These are phyloP conservation scores for Limnothrissa miodon DNA, from an alignment of 2,113 vertebrate species.

Conservation along the genomic window DNA sequence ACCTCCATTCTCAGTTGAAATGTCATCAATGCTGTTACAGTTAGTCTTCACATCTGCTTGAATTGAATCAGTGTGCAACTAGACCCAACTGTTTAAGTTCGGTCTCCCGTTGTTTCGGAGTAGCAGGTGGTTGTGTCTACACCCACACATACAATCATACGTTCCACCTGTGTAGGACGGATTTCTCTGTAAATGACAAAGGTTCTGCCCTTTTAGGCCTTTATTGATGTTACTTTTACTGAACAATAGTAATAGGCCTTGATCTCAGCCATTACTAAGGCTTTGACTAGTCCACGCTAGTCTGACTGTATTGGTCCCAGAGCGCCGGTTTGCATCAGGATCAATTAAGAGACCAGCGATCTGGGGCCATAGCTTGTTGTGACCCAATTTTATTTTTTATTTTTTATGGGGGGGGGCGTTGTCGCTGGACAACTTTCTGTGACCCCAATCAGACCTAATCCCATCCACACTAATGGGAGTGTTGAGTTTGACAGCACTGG, in stretches of 20 bases:
- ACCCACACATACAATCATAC: neutral
- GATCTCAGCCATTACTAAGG: neutral
- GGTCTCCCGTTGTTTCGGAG: neutral
- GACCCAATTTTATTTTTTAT: neutral
- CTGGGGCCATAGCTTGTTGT: neutral
- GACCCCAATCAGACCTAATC: slow-evolving; percentile 12
- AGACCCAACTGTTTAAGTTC: neutral
- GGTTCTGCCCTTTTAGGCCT: neutral
- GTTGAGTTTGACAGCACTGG: neutral
- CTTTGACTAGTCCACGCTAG: neutral
- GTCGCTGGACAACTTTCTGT: neutral
- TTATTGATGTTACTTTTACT: neutral
- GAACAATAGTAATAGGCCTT: neutral
- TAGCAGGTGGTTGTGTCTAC: neutral
- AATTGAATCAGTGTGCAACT: slow-evolving; percentile 4
- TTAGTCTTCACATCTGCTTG: slow-evolving; percentile 18
- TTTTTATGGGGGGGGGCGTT: neutral
- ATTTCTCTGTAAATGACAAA: neutral
- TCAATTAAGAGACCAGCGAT: neutral
- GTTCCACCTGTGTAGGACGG: neutral
- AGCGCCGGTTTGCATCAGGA: neutral
- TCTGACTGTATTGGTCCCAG: neutral
- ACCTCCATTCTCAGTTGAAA: slow-evolving; percentile 33
- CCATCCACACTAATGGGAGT: neutral
- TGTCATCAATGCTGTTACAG: slow-evolving; percentile 35